Evolutionary conservation across 2,888 invertebrate genomes (phyloP).

Genomic region (Leucoptera coffeella): DNA sequence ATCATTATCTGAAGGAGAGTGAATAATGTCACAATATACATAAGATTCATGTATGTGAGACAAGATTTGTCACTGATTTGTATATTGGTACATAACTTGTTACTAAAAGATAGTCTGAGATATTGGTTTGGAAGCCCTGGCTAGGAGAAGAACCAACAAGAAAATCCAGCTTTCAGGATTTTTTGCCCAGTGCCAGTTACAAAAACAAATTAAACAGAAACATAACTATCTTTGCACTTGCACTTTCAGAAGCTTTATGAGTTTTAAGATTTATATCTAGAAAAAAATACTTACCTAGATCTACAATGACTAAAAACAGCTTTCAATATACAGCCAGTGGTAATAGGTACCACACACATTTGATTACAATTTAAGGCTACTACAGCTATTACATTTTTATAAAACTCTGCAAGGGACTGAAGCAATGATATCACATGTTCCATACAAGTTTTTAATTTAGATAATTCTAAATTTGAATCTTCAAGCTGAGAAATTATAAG

Average conservation of each 20-base stretch:
- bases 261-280: too few species aligned
- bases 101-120: too few species aligned
- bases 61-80: too few species aligned
- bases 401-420: conserved; percentile 17
- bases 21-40: conserved; percentile 4
- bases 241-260: too few species aligned
- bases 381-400: conserved; percentile 19
- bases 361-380: conserved; percentile 15
- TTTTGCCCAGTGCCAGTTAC: too few species aligned
- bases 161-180: too few species aligned
- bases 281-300: conserved; percentile 42
- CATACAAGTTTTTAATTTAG: conserved; percentile 14
- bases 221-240: too few species aligned
- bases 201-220: too few species aligned
- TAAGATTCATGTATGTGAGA: too few species aligned
- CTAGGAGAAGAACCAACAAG: too few species aligned
- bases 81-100: too few species aligned
- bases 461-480: conserved; percentile 10
- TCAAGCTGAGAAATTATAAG: conserved; percentile 12
- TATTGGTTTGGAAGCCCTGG: too few species aligned
- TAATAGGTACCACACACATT: conserved; percentile 19
- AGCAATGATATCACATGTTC: conserved; percentile 18
- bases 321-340: conserved; percentile 24
- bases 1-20: neutral
- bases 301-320: conserved; percentile 41